These are phyloP conservation scores for Aphidius ervi DNA, from an alignment of 1,140 invertebrate species.

Conservation along the genomic window DNA sequence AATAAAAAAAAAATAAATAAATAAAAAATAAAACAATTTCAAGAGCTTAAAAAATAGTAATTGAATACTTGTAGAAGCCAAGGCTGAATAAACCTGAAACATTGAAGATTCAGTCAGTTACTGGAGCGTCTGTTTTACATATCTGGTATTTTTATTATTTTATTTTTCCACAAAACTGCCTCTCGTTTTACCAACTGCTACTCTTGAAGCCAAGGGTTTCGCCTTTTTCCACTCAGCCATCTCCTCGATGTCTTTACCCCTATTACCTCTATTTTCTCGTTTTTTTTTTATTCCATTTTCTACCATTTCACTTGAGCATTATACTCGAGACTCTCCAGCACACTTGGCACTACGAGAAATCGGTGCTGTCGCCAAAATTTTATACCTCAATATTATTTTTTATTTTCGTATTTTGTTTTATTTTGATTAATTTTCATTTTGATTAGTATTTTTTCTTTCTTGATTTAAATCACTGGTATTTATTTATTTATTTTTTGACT, in stretches of 20 bases:
- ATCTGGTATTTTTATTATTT: slow-evolving; percentile 21
- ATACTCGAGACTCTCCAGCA: slow-evolving; percentile 9
- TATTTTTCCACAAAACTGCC: slow-evolving; percentile 26
- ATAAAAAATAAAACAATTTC: too few relatives aligned
- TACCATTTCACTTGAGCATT: slow-evolving; percentile 3
- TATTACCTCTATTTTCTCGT: neutral
- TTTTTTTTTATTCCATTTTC: slow-evolving; percentile 10
- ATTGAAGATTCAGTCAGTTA: neutral
- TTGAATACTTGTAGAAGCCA: slow-evolving; percentile 12
- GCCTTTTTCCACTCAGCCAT: too few relatives aligned
- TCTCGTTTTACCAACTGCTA: slow-evolving; percentile 19
- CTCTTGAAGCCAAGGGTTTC: neutral
- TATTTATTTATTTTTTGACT: too few relatives aligned
- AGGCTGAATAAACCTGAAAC: slow-evolving; percentile 3
- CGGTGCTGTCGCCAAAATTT: slow-evolving; percentile 1
- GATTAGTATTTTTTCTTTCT: too few relatives aligned
- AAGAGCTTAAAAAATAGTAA: neutral
- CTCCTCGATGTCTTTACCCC: neutral
- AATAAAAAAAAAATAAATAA: too few relatives aligned
- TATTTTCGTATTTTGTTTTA: neutral
- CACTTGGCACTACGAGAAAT: slow-evolving; percentile 8
- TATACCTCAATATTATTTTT: too few relatives aligned
- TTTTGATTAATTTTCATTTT: too few relatives aligned
- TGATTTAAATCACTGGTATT: too few relatives aligned
- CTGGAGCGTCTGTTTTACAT: neutral